These are phyloP conservation scores for Montifringilla adamsi DNA, from an alignment of 2,113 vertebrate genomes.

Conservation along the genomic window DNA sequence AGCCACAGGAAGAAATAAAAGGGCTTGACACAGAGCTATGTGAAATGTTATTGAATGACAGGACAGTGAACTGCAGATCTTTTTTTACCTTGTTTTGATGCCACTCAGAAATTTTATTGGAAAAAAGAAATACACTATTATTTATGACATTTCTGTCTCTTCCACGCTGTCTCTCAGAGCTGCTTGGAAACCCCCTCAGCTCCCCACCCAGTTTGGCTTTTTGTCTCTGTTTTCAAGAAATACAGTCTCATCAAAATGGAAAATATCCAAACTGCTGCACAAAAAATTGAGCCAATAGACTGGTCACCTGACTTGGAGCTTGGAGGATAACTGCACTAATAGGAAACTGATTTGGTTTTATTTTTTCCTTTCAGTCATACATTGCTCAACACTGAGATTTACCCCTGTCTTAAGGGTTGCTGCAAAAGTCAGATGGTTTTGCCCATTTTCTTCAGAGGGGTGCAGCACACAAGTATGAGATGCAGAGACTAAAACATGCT, in stretches of 20 bases:
- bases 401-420: not conserved
- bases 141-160: not conserved
- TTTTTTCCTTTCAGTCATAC: not conserved
- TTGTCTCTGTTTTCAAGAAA: constrained; percentile 12
- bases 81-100: not conserved
- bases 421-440: not conserved
- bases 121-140: not conserved
- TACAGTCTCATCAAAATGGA: not conserved
- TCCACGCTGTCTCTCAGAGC: not conserved
- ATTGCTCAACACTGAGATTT: not conserved
- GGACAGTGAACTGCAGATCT: not conserved
- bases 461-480: not conserved
- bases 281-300: not conserved
- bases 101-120: not conserved
- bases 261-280: not conserved
- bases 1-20: not conserved
- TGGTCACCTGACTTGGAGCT: not conserved
- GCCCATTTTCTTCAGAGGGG: not conserved
- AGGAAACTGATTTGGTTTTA: not conserved
- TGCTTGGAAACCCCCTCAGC: not conserved
- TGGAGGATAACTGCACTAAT: not conserved
- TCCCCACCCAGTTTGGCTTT: not conserved
- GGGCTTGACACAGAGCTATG: not conserved
- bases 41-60: not conserved
- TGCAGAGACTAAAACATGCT: not conserved